Evolutionary conservation across 2,888 invertebrate species (phyloP).

Genomic region (Cepaea hortensis): DNA sequence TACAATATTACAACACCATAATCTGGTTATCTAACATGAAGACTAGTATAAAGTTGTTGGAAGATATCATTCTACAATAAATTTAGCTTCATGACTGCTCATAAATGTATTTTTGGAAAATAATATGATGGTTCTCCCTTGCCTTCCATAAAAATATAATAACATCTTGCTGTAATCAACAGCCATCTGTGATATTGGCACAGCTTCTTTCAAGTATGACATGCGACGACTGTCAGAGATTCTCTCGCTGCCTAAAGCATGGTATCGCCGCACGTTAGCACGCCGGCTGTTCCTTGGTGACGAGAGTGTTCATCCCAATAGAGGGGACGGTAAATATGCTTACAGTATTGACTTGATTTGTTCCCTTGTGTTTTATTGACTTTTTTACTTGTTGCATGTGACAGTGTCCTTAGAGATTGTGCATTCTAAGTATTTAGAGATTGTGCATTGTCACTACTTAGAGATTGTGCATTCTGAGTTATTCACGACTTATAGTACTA

Average conservation of each 20-base stretch:
- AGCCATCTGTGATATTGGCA: conserved; percentile 96
- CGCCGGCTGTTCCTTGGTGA: conserved; percentile 82
- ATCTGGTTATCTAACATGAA: too few relatives aligned
- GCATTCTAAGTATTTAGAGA: too few relatives aligned
- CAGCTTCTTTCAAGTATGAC: conserved; percentile 92
- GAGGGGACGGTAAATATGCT: conserved; percentile 61
- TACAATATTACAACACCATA: too few relatives aligned
- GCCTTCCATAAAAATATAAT: neutral
- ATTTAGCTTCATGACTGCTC: too few relatives aligned
- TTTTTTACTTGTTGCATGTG: conserved; percentile 18
- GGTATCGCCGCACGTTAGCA: conserved; percentile 96
- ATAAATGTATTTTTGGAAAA: too few relatives aligned
- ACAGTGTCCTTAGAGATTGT: conserved; percentile 12
- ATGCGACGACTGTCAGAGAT: conserved; percentile 98
- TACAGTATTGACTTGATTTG: neutral
- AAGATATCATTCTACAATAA: too few relatives aligned
- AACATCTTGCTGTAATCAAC: conserved; percentile 45
- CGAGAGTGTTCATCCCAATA: conserved; percentile 80
- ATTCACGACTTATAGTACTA: too few relatives aligned
- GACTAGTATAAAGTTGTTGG: too few relatives aligned
- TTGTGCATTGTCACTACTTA: conserved; percentile 10
- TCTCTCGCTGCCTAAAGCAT: conserved; percentile 97
- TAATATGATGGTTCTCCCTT: too few relatives aligned
- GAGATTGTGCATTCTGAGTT: neutral
- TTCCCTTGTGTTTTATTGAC: neutral